These are phyloP conservation scores for Forficula auricularia DNA, from an alignment of 1,140 invertebrate genomes.

Conservation along the genomic window DNA sequence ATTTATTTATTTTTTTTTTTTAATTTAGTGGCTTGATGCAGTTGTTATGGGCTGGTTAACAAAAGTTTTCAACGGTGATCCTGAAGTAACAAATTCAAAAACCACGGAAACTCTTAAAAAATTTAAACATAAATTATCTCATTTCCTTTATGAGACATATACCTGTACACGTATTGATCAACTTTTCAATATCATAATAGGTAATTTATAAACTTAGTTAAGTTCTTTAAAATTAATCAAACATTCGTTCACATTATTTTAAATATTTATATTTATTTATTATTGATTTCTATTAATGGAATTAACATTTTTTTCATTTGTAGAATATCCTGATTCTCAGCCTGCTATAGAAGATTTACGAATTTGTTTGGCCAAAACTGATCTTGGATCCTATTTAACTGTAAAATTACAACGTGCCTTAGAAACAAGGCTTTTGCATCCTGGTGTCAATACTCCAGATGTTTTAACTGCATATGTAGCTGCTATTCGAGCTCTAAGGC, in stretches of 20 bases:
- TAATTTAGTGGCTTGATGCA: conserved; percentile 55
- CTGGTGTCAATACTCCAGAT: conserved; percentile 92
- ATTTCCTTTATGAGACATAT: conserved; percentile 77
- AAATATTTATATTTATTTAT: neutral
- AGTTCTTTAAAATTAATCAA: too few species aligned
- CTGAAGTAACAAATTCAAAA: conserved; percentile 29
- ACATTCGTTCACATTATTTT: too few species aligned
- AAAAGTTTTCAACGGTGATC: conserved; percentile 49
- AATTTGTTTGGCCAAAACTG: conserved; percentile 67
- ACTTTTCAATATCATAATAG: conserved; percentile 88
- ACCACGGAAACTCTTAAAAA: conserved; percentile 39
- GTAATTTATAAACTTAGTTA: too few species aligned
- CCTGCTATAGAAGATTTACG: conserved; percentile 81
- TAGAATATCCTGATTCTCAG: conserved; percentile 87
- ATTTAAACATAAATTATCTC: conserved; percentile 61
- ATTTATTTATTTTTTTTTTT: conserved; percentile 12
- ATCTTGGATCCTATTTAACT: conserved; percentile 58
- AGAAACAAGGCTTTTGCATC: conserved; percentile 68
- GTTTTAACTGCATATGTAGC: conserved; percentile 93
- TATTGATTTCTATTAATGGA: too few species aligned
- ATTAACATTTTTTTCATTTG: neutral
- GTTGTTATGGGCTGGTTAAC: conserved; percentile 68
- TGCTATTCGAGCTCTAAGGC: conserved; percentile 76
- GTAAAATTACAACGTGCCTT: conserved; percentile 58
- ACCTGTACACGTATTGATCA: conserved; percentile 76